Base-by-base conservation (phyloP, 2,113 vertebrate species). In the Pterocles orientalis region DNA sequence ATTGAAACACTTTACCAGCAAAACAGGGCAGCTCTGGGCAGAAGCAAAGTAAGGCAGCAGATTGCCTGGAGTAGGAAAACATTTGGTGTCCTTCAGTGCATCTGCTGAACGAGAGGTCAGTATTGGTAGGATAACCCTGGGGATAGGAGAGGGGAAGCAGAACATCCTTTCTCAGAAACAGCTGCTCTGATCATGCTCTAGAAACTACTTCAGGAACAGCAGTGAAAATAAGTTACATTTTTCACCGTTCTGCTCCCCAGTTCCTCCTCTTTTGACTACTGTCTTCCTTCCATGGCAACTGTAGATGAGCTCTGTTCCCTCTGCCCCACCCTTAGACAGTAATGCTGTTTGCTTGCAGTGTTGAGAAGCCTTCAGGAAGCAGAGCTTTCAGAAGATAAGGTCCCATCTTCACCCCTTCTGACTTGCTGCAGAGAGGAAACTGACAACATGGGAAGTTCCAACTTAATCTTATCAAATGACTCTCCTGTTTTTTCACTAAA, bases 191-290 rank as follows among this genome's bases (percentile, higher is more conserved):
- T 7, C 78, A 23, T 28, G 9, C 24, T 71, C 45, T 34, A 54
- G 78, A 51, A 93, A 57, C 25, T 14, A 28, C 13, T 61, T 7
- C 10, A 50, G 64, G 26, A 93, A 34, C 18, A 54, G 14, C 28
- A 62, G 11, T 47, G 48, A 83, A 92, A 73, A 56, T 43, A 64
- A 53, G 1, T 14, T 72, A 12, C 0, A 10, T 56, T 84, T 87
- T 60, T 19, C 19, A 62, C 6, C 1, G 3, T 57, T 78, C 10
- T 39, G 6, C 20, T 61, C 0, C 0, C 5, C 28, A 36, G 12
- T 71, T 85, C 14, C 21, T 82, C 45, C 20, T 72, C 12, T 24
- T 77, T 82, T 47, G 33, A 56, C 15, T 69, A 25, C 28, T 43
- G 9, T 31, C 14, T 64, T 56, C 17, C 18, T 83, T 80, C n/a